phyloP scores from a whole-genome alignment of 2,888 invertebrate genomes.

The Erpobdella octoculata region DNA sequence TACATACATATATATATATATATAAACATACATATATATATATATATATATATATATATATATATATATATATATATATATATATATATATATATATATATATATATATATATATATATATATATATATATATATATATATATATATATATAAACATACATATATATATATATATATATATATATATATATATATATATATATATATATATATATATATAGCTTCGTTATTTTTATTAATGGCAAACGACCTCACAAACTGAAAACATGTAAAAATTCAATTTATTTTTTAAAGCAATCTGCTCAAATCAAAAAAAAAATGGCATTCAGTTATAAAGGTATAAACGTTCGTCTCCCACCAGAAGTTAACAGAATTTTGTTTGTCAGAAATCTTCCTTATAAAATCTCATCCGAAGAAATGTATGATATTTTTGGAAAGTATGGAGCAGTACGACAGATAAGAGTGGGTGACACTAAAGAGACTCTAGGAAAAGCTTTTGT shows the following conservation, averaged over 20 bases:
- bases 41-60: not conserved
- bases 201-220: too few relatives aligned
- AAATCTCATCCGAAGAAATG: slow-evolving; percentile 99
- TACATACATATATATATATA: not conserved
- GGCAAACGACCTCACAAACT: too few relatives aligned
- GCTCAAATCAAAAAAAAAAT: too few relatives aligned
- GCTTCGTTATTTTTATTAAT: too few relatives aligned
- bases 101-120: too few relatives aligned
- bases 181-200: too few relatives aligned
- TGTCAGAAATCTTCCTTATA: slow-evolving; percentile 92
- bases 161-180: too few relatives aligned
- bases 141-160: too few relatives aligned
- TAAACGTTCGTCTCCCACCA: slow-evolving; percentile 86
- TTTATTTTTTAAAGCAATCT: too few relatives aligned
- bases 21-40: not conserved
- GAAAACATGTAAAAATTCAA: too few relatives aligned
- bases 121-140: too few relatives aligned
- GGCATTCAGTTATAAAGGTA: slow-evolving; percentile 9
- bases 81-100: too few relatives aligned
- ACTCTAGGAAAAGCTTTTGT: slow-evolving; percentile 98
- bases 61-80: not conserved
- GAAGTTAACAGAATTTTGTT: slow-evolving; percentile 96
- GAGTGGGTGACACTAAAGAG: slow-evolving; percentile 97
- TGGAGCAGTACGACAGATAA: slow-evolving; percentile 93
- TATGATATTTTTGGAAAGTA: slow-evolving; percentile 99